Evolutionary conservation across 2,797 vertebrate species (phyloP).

Genomic region (Parauchenoglanis punctatus): DNA sequence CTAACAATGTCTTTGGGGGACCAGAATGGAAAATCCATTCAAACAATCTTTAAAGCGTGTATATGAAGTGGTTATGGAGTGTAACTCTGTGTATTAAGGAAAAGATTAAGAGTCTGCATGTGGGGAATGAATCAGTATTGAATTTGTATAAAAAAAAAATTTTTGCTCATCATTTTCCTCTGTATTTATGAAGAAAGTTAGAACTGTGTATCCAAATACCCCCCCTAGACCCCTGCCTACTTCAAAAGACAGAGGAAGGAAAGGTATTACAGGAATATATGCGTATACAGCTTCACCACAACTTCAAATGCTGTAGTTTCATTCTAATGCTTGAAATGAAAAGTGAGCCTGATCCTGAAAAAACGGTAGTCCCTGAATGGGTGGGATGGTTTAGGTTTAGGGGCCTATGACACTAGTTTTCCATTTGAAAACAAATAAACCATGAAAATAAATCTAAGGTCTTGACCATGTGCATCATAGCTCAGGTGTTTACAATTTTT

Average conservation of each 20-base stretch:
- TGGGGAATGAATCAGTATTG: neutral
- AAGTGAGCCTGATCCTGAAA: neutral
- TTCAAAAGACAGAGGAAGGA: too few species aligned
- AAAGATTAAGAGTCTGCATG: neutral
- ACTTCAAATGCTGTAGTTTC: neutral
- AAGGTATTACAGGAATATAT: too few species aligned
- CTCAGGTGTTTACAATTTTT: neutral
- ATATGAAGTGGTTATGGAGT: neutral
- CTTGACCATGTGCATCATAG: neutral
- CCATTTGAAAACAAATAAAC: neutral
- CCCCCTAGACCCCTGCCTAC: neutral
- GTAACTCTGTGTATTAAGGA: neutral
- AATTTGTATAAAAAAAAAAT: neutral
- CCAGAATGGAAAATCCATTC: neutral
- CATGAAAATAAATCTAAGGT: neutral
- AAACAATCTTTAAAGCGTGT: neutral
- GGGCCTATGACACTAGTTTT: neutral
- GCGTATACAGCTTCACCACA: neutral
- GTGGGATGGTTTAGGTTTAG: neutral
- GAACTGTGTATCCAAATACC: neutral
- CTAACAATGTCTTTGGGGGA: neutral
- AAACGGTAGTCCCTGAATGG: neutral
- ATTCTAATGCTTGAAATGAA: neutral
- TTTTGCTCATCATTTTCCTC: neutral
- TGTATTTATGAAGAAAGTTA: neutral